These are phyloP conservation scores for zebrafish (Danio rerio) DNA, from an alignment of 2,113 vertebrate genomes.

Conservation along the genomic window DNA sequence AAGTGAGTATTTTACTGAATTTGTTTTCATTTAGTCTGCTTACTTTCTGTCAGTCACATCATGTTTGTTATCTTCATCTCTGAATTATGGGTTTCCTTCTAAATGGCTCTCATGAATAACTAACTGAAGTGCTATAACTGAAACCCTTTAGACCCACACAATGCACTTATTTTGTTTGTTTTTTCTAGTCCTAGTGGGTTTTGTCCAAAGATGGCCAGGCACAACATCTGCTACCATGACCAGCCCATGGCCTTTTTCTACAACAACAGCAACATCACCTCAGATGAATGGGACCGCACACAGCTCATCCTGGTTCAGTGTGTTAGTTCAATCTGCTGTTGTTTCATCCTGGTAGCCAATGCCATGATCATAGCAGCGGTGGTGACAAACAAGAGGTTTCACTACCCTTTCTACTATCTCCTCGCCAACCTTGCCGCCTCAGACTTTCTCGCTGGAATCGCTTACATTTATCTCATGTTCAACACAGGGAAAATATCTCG, in stretches of 20 bases:
- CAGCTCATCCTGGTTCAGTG: conserved; percentile 84
- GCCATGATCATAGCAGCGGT: conserved; percentile 92
- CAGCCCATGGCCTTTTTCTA: conserved; percentile 93
- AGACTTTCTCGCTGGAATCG: conserved; percentile 95
- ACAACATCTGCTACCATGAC: conserved; percentile 87
- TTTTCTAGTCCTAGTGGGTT: conserved; percentile 68
- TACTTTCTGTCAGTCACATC: not conserved
- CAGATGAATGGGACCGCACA: conserved; percentile 78
- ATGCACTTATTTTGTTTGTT: conserved; percentile 5
- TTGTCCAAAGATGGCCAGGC: conserved; percentile 76
- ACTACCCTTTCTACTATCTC: conserved; percentile 96
- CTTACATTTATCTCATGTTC: conserved; percentile 96
- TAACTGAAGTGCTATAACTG: not conserved
- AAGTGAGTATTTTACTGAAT: not conserved
- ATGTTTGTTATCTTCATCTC: not conserved
- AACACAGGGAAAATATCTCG: conserved; percentile 87
- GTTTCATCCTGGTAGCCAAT: conserved; percentile 95
- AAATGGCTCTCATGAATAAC: not conserved
- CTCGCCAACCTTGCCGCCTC: conserved; percentile 93
- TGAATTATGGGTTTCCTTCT: not conserved
- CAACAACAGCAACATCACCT: conserved; percentile 79
- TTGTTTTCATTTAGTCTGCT: not conserved
- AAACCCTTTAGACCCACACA: not conserved
- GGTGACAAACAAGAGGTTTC: conserved; percentile 91
- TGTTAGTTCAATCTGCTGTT: conserved; percentile 89